Evolutionary conservation across 2,113 vertebrate species (phyloP), one percentile per base, ranked within the genome.

Genomic region (Phrynosoma blainvillii): DNA sequence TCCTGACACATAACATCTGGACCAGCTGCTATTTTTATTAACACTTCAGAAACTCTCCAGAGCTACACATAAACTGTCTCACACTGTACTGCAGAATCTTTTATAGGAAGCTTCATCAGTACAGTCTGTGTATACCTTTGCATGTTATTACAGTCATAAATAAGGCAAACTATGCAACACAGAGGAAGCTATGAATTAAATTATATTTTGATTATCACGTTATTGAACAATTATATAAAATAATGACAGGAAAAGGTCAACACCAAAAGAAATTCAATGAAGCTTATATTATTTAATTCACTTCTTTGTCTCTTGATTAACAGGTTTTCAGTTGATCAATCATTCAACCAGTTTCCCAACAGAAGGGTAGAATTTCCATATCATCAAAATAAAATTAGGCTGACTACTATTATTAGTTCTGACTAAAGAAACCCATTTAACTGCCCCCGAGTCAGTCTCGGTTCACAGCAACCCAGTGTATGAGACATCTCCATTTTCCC

Each of bases 181-280:
- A 66, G 47, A 86, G 71, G 59, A 88, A 88, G 76, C 59, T 76
- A 25, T 75, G 65, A 86, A 36, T 86, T 82, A 82, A 82, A 82
- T 87, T 82, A 76, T 76, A 76, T 82, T 82, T 88, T 66, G 42
- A 88, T 83, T 76, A 88, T 68, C 14, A 82, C 30, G 25, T 30
- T 36, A 32, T 40, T 87, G 80, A 87, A 74, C 42, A 75, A 56
- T 42, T 36, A 76, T 66, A 32, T 65, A 87, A 66, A 87, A 76
- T 82, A 83, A 82, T 21, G 40, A 76, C 71, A 82, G 40, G 47
- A 87, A 47, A 87, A 76, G 71, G 71, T 56, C 80, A 83, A 66
- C 73, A 47, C 40, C 36, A 52, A 32, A 76, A 82, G 40, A 2
- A 86, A 70, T 52, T 68, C 42, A 79, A 68, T 54, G 36, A 5